phyloP scores from a whole-genome alignment of 1,140 invertebrate species.

The Belonocnema kinseyi region DNA sequence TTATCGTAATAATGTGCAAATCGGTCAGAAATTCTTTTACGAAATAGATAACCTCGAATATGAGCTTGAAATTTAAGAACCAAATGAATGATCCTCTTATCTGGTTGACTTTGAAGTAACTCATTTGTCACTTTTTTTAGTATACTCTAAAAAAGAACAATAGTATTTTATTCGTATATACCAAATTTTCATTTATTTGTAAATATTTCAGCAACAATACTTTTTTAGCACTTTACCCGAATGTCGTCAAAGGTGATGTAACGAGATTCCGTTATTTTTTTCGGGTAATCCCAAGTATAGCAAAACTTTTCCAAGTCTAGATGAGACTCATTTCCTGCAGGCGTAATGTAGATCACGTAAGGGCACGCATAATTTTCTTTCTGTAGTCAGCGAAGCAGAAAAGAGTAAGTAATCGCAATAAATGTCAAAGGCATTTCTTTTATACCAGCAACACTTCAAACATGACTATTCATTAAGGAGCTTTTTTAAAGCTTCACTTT shows the following conservation, averaged over 20 bases:
- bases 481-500: too few species aligned
- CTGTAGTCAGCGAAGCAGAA: conserved; percentile 46
- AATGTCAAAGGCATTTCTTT: too few species aligned
- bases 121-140: conserved; percentile 74
- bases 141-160: conserved; percentile 51
- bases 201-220: neutral
- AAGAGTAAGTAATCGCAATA: neutral
- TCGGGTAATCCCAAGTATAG: conserved; percentile 69
- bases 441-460: too few species aligned
- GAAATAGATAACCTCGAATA: conserved; percentile 79
- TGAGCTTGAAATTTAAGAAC: conserved; percentile 79
- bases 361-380: conserved; percentile 55
- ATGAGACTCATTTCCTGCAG: conserved; percentile 62
- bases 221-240: conserved; percentile 53
- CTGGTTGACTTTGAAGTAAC: neutral
- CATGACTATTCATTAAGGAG: too few species aligned
- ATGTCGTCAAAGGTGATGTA: conserved; percentile 65
- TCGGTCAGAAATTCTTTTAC: conserved; percentile 75
- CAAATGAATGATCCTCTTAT: conserved; percentile 55
- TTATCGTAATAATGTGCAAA: conserved; percentile 76
- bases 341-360: conserved; percentile 61
- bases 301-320: conserved; percentile 64
- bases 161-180: neutral
- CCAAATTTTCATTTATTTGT: neutral
- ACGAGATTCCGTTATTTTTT: conserved; percentile 55